phyloP scores from a whole-genome alignment of 1,140 invertebrate species.

The Tachypleus tridentatus region DNA sequence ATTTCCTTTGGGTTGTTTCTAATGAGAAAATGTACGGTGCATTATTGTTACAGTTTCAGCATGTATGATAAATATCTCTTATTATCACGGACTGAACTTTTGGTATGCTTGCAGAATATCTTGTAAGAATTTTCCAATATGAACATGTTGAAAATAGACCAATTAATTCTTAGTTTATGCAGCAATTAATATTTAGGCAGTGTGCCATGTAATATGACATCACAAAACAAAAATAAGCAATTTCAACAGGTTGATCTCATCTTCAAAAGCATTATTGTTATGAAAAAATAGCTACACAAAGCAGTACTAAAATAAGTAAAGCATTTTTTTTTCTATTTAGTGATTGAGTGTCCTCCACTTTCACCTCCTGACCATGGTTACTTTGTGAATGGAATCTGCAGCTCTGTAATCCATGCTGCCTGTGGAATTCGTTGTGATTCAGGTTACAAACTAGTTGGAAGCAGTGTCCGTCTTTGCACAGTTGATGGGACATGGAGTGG shows the following conservation, averaged over 20 bases:
- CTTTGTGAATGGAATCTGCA: conserved; percentile 51
- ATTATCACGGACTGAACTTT: no score
- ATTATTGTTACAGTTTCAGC: background rate
- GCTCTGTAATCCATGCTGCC: conserved; percentile 52
- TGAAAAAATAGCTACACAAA: background rate
- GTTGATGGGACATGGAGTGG: conserved; percentile 55
- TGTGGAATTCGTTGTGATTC: conserved; percentile 54
- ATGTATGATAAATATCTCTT: conserved; percentile 1
- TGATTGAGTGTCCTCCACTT: conserved; percentile 46
- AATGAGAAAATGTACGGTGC: background rate
- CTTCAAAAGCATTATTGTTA: no score
- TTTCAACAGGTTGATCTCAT: no score
- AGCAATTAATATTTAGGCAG: no score
- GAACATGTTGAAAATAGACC: no score
- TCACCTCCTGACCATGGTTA: conserved; percentile 49
- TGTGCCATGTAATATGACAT: no score
- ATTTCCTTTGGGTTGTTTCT: background rate
- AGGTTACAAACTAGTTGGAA: conserved; percentile 49
- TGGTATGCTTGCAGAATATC: no score
- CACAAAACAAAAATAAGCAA: no score
- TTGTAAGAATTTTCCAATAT: no score
- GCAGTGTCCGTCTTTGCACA: conserved; percentile 50
- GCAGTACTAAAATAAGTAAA: background rate
- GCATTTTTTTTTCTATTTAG: conserved; percentile 29
- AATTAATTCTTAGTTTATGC: no score